Evolutionary conservation across 2,113 vertebrate species (phyloP).

Genomic region (Myrmecobius fasciatus): DNA sequence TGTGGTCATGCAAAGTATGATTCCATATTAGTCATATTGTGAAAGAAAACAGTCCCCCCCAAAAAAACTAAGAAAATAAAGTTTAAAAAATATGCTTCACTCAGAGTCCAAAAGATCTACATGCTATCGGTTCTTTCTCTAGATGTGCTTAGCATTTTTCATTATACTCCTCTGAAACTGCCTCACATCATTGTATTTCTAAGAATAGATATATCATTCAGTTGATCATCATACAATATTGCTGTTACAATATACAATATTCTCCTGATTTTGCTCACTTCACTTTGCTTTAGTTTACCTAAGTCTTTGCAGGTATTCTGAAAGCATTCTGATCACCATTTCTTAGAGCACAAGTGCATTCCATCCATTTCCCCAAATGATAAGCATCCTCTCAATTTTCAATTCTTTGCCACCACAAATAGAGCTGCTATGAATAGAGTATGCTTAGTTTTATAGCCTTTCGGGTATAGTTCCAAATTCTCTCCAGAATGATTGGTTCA

Average conservation of each 20-base stretch:
- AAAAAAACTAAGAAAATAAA: not conserved
- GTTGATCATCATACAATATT: not conserved
- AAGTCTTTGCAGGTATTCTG: not conserved
- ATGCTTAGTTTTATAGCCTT: not conserved
- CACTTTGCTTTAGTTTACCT: not conserved
- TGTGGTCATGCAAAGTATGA: not conserved
- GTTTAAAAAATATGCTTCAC: not conserved
- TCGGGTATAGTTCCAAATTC: not conserved
- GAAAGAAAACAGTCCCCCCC: not conserved
- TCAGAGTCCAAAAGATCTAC: not conserved
- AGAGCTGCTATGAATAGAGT: not conserved
- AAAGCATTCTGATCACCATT: not conserved
- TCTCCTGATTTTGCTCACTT: not conserved
- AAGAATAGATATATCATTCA: not conserved
- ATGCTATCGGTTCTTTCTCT: not conserved
- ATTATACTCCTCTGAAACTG: not conserved
- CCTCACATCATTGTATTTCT: not conserved
- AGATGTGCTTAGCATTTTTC: not conserved
- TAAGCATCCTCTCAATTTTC: not conserved
- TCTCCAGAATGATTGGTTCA: not conserved
- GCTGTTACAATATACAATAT: not conserved
- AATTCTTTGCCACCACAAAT: not conserved
- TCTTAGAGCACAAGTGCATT: not conserved
- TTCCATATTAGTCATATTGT: not conserved
- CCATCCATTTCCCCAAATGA: not conserved